A percentile compares a stretch with the other conserved stretches of the same genome.
Conservation (phyloP, 2,888 invertebrate species). For the Patella pellucida region DNA sequence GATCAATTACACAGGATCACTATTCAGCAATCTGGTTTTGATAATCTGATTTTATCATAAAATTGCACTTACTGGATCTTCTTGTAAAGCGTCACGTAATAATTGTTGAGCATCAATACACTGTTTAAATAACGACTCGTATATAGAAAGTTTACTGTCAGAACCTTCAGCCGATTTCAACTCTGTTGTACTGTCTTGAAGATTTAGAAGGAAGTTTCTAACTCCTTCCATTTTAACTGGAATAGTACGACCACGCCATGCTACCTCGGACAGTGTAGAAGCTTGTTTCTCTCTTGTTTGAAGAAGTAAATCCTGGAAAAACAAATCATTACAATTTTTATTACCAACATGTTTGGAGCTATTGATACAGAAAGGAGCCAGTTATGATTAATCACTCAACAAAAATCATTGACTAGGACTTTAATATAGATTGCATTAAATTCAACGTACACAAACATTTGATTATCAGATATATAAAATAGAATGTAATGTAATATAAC, state of each 20-base stretch:
- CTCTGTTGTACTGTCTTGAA: conserved; percentile 64
- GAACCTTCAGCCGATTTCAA: conserved; percentile 63
- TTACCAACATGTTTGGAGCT: too few relatives aligned
- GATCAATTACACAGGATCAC: too few relatives aligned
- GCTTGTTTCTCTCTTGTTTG: conserved; percentile 86
- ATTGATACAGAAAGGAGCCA: too few relatives aligned
- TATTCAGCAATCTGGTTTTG: too few relatives aligned
- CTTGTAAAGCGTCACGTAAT: conserved; percentile 80
- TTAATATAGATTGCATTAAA: too few relatives aligned
- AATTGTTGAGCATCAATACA: conserved; percentile 93
- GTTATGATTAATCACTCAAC: too few relatives aligned
- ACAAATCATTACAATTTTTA: neutral
- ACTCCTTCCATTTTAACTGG: conserved; percentile 84
- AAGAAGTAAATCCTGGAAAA: conserved; percentile 80
- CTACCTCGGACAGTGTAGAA: conserved; percentile 85
- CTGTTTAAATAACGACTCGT: conserved; percentile 93
- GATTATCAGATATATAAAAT: too few relatives aligned
- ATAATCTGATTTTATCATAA: too few relatives aligned
- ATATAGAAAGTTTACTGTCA: conserved; percentile 82
- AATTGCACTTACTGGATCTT: conserved; percentile 71
- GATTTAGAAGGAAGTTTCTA: conserved; percentile 64
- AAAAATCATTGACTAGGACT: too few relatives aligned
- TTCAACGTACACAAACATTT: too few relatives aligned
- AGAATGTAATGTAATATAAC: too few relatives aligned
- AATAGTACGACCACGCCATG: conserved; percentile 89